These are phyloP conservation scores for Palloptera scutellata DNA, from an alignment of 2,888 invertebrate species.

Conservation along the genomic window DNA sequence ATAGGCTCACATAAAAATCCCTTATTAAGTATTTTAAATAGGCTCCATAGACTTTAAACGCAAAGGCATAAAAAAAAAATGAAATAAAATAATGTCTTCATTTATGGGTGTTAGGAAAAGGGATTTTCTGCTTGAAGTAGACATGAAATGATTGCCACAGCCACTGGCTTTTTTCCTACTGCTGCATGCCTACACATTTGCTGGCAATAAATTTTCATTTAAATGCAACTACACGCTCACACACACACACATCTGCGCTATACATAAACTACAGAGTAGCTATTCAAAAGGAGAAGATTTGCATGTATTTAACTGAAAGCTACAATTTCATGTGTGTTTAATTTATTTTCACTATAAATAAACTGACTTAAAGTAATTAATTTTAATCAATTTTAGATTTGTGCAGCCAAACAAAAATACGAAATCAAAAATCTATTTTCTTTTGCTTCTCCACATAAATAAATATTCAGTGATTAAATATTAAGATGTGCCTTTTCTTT, in stretches of 20 bases:
- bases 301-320: background rate
- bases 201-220: conserved; percentile 36
- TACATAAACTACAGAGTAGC: conserved; percentile 13
- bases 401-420: background rate
- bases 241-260: background rate
- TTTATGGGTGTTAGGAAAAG: no score
- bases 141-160: no score
- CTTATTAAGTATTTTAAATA: background rate
- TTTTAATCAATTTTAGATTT: conserved; percentile 38
- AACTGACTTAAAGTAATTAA: conserved; percentile 20
- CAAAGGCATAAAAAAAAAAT: background rate
- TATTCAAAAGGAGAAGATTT: background rate
- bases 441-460: no score
- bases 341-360: background rate
- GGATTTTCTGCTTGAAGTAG: no score
- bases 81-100: no score
- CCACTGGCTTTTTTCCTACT: background rate
- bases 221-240: conserved; percentile 21
- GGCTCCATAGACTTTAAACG: background rate
- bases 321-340: background rate
- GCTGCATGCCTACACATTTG: conserved; percentile 21
- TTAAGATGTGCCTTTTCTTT: no score
- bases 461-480: no score
- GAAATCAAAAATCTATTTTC: no score
- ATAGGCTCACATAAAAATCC: background rate